phyloP scores from a whole-genome alignment of 2,797 vertebrate species.

The Sebastiscus albofasciatus region DNA sequence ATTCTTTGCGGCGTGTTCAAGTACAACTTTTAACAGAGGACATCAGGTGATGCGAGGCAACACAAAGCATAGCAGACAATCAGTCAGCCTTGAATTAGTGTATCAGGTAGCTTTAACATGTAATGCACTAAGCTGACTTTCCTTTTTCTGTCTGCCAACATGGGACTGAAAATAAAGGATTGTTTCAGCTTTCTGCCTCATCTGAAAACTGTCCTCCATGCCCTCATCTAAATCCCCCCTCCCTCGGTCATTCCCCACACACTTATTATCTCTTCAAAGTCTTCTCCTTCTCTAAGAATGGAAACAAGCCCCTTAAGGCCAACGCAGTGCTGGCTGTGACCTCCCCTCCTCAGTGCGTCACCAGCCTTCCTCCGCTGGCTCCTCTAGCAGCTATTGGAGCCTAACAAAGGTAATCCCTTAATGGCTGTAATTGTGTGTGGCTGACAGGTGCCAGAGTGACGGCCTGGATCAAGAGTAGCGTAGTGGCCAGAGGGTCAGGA shows the following conservation, averaged over 20 bases:
- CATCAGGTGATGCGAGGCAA: neutral
- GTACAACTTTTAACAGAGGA: neutral
- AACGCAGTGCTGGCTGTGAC: slow-evolving; percentile 24
- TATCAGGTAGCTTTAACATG: neutral
- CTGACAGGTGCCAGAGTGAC: slow-evolving; percentile 62
- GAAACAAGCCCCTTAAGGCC: slow-evolving; percentile 67
- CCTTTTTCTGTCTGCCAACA: neutral
- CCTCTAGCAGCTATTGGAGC: slow-evolving; percentile 44
- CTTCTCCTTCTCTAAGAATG: slow-evolving; percentile 52
- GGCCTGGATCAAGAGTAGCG: slow-evolving; percentile 12
- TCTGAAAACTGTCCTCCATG: slow-evolving; percentile 23
- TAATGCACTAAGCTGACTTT: neutral
- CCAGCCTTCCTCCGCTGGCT: slow-evolving; percentile 10
- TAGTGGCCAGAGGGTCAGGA: slow-evolving; percentile 12
- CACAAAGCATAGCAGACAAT: neutral
- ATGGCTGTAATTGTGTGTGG: slow-evolving; percentile 67
- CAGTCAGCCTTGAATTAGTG: neutral
- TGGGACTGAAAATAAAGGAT: neutral
- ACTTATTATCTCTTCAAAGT: slow-evolving; percentile 52
- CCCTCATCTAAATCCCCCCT: slow-evolving; percentile 23
- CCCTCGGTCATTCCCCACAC: slow-evolving; percentile 17
- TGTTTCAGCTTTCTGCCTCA: neutral
- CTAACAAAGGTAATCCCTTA: slow-evolving; percentile 71
- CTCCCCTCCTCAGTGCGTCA: slow-evolving; percentile 42
- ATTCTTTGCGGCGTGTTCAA: neutral